Conservation (phyloP, 2,888 invertebrate genomes). For the Leptinotarsa haldemani region DNA sequence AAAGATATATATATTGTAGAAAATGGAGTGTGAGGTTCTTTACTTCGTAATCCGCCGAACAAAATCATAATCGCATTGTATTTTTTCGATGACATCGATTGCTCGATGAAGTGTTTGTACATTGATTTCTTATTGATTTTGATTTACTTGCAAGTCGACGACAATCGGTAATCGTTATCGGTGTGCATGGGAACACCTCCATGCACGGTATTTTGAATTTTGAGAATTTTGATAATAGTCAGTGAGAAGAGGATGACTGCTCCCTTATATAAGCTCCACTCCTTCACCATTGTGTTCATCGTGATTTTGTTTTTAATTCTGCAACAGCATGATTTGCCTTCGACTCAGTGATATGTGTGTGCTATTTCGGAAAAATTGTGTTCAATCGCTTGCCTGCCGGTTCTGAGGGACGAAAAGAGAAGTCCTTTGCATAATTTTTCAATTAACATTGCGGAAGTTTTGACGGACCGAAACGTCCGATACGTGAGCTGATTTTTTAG, state of each 20-base stretch:
- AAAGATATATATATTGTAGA: slow-evolving; percentile 42
- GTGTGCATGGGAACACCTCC: slow-evolving; percentile 2
- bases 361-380: slow-evolving; percentile 30
- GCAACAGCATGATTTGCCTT: slow-evolving; percentile 41
- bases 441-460: slow-evolving; percentile 28
- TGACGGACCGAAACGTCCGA: slow-evolving; percentile 4
- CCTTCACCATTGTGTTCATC: slow-evolving; percentile 41
- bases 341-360: slow-evolving; percentile 23
- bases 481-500: slow-evolving; percentile 26
- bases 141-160: slow-evolving; percentile 24
- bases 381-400: slow-evolving; percentile 23
- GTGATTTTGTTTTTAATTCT: slow-evolving; percentile 42
- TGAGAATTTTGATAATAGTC: slow-evolving; percentile 12
- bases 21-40: slow-evolving; percentile 42
- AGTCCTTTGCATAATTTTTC: slow-evolving; percentile 26
- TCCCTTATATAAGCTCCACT: slow-evolving; percentile 36
- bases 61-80: slow-evolving; percentile 32
- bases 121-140: slow-evolving; percentile 30
- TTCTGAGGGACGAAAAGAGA: slow-evolving; percentile 21
- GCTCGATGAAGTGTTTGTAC: slow-evolving; percentile 36
- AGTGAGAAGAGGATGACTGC: slow-evolving; percentile 32
- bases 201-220: slow-evolving; percentile 22
- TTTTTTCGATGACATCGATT: slow-evolving; percentile 38
- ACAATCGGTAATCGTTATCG: slow-evolving; percentile 32
- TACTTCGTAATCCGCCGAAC: slow-evolving; percentile 25